A percentile compares a stretch with the other conserved stretches of the same genome.
Evolutionary conservation across 2,113 vertebrate genomes (phyloP).

Genomic region (human (Homo sapiens)): DNA sequence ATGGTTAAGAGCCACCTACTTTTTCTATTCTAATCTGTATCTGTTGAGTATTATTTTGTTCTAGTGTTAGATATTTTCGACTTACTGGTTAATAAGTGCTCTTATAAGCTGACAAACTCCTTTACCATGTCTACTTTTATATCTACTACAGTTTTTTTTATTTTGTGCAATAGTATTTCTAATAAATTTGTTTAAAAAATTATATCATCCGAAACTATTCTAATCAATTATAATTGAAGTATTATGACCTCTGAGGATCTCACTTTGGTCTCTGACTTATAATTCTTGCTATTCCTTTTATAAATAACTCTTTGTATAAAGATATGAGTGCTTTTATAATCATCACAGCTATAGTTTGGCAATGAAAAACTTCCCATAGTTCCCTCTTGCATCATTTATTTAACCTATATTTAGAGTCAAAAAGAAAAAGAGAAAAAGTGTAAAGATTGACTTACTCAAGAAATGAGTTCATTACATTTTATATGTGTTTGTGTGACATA

Average conservation of each 20-base stretch:
- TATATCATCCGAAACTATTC: neutral
- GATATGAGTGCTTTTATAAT: neutral
- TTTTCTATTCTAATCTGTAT: neutral
- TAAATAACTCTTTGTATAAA: neutral
- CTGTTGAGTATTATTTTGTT: rapidly evolving
- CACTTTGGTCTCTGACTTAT: too few relatives aligned
- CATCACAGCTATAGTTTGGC: neutral
- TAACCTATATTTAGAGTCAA: neutral
- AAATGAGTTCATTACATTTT: neutral
- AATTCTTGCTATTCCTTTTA: too few relatives aligned
- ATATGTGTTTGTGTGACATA: too few relatives aligned
- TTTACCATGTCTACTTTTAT: neutral
- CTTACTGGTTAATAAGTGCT: neutral
- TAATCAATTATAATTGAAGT: neutral
- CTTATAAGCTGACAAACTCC: neutral
- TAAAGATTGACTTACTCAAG: neutral
- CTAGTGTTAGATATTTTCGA: neutral
- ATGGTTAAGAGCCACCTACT: neutral
- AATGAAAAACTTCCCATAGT: neutral
- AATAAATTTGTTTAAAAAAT: neutral
- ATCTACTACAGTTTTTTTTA: too few relatives aligned
- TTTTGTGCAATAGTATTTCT: neutral
- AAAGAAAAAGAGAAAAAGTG: neutral
- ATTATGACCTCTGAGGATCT: neutral
- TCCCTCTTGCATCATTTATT: neutral